phyloP scores from a whole-genome alignment of 1,140 invertebrate species.

The Brachionus calyciflorus region DNA sequence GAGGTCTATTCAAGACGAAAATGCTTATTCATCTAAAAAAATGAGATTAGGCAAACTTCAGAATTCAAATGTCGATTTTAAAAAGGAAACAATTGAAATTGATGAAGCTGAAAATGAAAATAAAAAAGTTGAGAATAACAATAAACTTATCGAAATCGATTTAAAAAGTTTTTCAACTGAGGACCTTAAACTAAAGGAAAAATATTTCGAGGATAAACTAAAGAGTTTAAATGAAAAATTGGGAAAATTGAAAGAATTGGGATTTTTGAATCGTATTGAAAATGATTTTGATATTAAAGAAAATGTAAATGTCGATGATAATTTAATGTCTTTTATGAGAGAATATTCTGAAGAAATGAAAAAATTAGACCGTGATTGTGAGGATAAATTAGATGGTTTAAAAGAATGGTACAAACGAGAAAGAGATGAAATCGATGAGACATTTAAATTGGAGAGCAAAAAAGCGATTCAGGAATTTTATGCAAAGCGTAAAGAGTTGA shows the following conservation, averaged over 20 bases:
- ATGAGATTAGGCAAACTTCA: too few relatives aligned
- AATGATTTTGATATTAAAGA: not conserved
- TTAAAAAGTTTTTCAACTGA: not conserved
- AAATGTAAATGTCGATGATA: not conserved
- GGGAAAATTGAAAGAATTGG: not conserved
- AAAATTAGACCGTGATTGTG: not conserved
- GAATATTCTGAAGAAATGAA: not conserved
- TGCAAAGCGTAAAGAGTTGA: slow-evolving; percentile 17
- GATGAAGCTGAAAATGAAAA: not conserved
- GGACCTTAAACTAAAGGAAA: slow-evolving; percentile 1
- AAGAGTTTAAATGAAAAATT: not conserved
- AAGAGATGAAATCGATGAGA: slow-evolving; percentile 5
- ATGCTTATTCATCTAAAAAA: too few relatives aligned
- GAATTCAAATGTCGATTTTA: not conserved
- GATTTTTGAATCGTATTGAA: not conserved
- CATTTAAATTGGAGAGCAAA: not conserved
- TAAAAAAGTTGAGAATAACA: not conserved
- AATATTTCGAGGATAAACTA: not conserved
- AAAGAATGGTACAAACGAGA: slow-evolving; percentile 25
- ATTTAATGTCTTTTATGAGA: too few relatives aligned
- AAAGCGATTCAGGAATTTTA: slow-evolving; percentile 30
- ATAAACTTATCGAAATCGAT: not conserved
- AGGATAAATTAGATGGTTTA: not conserved
- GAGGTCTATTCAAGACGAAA: too few relatives aligned
- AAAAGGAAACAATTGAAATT: not conserved